Conservation (phyloP, 2,797 vertebrate species). For the Prionace glauca region DNA sequence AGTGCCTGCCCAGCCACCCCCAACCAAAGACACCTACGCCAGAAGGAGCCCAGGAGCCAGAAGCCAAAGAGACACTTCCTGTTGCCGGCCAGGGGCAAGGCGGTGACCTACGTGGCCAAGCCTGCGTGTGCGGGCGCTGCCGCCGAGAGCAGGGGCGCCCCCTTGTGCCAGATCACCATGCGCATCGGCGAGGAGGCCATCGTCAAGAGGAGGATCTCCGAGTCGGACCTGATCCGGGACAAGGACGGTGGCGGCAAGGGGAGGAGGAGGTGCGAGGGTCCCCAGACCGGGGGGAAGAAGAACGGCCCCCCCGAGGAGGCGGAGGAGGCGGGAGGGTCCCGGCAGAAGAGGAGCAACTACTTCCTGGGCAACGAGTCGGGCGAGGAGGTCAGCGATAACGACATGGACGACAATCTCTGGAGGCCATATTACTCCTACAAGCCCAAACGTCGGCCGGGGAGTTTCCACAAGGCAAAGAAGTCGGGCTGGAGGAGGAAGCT, state of each 20-base stretch:
- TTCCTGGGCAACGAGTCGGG: slow-evolving; percentile 56
- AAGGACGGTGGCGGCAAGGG: slow-evolving; percentile 48
- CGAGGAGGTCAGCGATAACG: slow-evolving; percentile 69
- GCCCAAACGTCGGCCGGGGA: slow-evolving; percentile 69
- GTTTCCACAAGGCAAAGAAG: slow-evolving; percentile 66
- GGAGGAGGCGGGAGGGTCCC: no score
- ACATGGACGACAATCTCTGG: slow-evolving; percentile 78
- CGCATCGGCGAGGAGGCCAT: slow-evolving; percentile 85
- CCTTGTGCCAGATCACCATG: slow-evolving; percentile 84
- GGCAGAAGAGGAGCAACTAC: not conserved
- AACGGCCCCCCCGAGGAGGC: not conserved
- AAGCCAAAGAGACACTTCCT: slow-evolving; percentile 61
- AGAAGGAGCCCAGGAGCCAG: slow-evolving; percentile 44
- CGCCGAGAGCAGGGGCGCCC: slow-evolving; percentile 64
- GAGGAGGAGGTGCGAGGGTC: not conserved
- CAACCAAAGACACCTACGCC: slow-evolving; percentile 43
- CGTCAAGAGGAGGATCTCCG: slow-evolving; percentile 82
- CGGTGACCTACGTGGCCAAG: slow-evolving; percentile 63
- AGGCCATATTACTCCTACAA: slow-evolving; percentile 86
- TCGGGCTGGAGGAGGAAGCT: slow-evolving; percentile 65
- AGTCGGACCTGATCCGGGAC: slow-evolving; percentile 75
- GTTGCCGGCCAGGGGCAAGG: slow-evolving; percentile 56
- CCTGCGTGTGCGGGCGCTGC: slow-evolving; percentile 55
- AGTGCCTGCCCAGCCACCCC: slow-evolving; percentile 43
- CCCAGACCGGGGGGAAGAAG: slow-evolving; percentile 48